These are phyloP conservation scores for Tiphia femorata DNA, from an alignment of 2,888 invertebrate genomes.

Conservation along the genomic window DNA sequence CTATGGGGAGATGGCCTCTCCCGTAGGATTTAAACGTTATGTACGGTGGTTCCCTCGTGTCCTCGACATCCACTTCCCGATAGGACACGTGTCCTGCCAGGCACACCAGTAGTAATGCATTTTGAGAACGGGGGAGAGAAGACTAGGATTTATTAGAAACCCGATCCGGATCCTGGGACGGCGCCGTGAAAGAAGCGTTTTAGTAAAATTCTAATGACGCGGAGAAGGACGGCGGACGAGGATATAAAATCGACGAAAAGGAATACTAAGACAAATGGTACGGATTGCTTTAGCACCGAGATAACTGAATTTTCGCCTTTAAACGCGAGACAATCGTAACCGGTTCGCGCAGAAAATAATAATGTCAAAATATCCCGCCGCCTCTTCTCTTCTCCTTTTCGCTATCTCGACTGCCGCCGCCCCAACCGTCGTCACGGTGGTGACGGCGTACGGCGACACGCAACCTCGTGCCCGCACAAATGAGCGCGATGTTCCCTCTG, in stretches of 20 bases:
- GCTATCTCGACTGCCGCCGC: constrained; percentile 27
- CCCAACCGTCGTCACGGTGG: background rate
- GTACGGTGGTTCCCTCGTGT: constrained; percentile 37
- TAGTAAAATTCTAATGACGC: background rate
- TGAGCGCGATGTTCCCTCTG: constrained; percentile 52
- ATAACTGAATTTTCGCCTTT: constrained; percentile 5
- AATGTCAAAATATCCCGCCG: too few relatives aligned
- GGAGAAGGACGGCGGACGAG: background rate
- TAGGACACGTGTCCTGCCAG: constrained; percentile 51
- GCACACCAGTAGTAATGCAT: constrained; percentile 30
- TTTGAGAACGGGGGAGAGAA: constrained; percentile 22
- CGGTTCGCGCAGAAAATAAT: too few relatives aligned
- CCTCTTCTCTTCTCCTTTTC: constrained; percentile 15
- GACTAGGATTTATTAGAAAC: constrained; percentile 39
- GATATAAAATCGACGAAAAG: background rate
- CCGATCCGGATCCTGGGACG: constrained; percentile 20
- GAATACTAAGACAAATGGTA: too few relatives aligned
- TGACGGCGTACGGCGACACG: constrained; percentile 32
- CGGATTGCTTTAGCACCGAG: background rate
- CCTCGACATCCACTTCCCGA: constrained; percentile 42
- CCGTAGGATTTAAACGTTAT: constrained; percentile 45
- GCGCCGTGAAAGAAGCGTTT: constrained; percentile 12
- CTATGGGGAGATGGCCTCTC: constrained; percentile 36
- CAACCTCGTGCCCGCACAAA: constrained; percentile 48
- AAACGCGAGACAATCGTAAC: background rate